Percentiles rank a stretch among this genome's conserved stretches.
phyloP scores from a whole-genome alignment of 2,113 vertebrate genomes.

The Tautogolabrus adspersus region DNA sequence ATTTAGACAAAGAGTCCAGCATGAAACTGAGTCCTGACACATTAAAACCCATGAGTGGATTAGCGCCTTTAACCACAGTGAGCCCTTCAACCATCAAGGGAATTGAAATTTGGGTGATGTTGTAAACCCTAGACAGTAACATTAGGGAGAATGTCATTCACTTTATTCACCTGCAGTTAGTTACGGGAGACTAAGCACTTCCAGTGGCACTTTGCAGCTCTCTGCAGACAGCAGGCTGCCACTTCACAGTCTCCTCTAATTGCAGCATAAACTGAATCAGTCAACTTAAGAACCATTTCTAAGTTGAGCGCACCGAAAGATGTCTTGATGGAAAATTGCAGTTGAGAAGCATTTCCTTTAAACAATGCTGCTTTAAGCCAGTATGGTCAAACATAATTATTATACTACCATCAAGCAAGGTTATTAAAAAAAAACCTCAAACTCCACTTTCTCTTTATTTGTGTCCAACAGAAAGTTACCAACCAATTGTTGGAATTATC shows the following conservation, averaged over 20 bases:
- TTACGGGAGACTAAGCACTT: constrained; percentile 62
- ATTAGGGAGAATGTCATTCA: constrained; percentile 42
- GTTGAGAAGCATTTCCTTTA: constrained; percentile 42
- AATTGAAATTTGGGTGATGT: constrained; percentile 54
- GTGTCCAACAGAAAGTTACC: no score
- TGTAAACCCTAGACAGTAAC: constrained; percentile 18
- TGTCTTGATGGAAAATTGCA: constrained; percentile 61
- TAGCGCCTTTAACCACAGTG: constrained; percentile 33
- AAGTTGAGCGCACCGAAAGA: constrained; percentile 51
- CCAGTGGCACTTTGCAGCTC: constrained; percentile 54
- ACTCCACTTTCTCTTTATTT: no score
- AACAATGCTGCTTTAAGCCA: constrained; percentile 25
- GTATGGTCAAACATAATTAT: neutral
- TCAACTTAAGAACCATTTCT: constrained; percentile 55
- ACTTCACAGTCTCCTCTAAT: constrained; percentile 64
- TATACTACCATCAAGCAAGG: no score
- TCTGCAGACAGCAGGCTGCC: constrained; percentile 55
- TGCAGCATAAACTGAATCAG: constrained; percentile 60
- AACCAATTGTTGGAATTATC: no score
- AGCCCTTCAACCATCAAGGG: constrained; percentile 44
- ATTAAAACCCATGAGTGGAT: constrained; percentile 42
- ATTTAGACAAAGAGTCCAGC: constrained; percentile 17
- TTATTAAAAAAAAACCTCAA: no score
- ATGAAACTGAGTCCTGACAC: constrained; percentile 21
- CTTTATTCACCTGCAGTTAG: constrained; percentile 69